Conservation (phyloP, 23 tunicate genomes). For the Trididemnum miniatum region DNA sequence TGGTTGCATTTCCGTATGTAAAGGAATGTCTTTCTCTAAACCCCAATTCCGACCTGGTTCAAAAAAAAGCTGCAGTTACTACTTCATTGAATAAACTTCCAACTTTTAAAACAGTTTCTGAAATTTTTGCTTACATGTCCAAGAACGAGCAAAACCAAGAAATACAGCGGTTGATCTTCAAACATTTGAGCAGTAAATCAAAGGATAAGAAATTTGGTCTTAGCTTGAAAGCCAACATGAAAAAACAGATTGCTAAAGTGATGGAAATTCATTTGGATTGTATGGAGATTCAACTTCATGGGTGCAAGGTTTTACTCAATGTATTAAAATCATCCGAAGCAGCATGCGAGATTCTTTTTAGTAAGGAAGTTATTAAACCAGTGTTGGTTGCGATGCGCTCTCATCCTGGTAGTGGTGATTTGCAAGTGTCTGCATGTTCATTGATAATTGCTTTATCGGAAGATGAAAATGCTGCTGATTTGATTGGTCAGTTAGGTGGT, state of each 20-base stretch:
- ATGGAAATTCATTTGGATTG: constrained; percentile 66
- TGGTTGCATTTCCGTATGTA: constrained; percentile 79
- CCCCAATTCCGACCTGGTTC: constrained; percentile 65
- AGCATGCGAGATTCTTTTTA: constrained; percentile 46
- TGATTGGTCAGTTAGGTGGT: constrained; percentile 93
- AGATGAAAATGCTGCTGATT: constrained; percentile 86
- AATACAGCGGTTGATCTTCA: constrained; percentile 64
- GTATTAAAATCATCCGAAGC: constrained; percentile 38
- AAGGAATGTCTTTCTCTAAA: constrained; percentile 75
- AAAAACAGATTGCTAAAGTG: constrained; percentile 43
- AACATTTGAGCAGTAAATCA: constrained; percentile 43
- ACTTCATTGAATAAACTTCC: constrained; percentile 55
- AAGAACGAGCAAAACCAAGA: constrained; percentile 53
- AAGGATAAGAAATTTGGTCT: constrained; percentile 41
- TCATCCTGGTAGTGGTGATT: constrained; percentile 59
- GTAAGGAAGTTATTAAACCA: constrained; percentile 60
- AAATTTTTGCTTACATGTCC: constrained; percentile 62
- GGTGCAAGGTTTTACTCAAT: constrained; percentile 56
- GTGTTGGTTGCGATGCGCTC: constrained; percentile 76
- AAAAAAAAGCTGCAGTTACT: constrained; percentile 52
- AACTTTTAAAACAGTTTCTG: constrained; percentile 29
- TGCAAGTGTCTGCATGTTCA: constrained; percentile 78
- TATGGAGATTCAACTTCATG: constrained; percentile 59
- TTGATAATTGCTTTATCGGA: constrained; percentile 81
- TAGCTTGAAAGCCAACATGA: constrained; percentile 24